phyloP scores from a whole-genome alignment of 2,113 vertebrate species.

The Pterophyllum scalare region DNA sequence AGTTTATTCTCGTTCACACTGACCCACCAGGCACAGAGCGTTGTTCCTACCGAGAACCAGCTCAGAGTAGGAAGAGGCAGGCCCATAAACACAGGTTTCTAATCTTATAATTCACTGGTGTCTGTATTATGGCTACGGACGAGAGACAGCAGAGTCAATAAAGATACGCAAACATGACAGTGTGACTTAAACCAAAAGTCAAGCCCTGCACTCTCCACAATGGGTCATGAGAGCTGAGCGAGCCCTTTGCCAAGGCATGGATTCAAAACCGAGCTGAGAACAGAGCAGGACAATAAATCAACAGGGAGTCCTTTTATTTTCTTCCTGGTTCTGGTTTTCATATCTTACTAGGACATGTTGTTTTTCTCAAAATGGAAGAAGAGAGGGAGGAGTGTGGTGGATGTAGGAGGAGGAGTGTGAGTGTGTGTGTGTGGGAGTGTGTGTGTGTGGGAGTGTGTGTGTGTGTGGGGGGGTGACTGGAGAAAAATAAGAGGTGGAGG shows the following conservation, averaged over 20 bases:
- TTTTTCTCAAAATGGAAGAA: slow-evolving; percentile 66
- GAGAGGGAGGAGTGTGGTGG: slow-evolving; percentile 28
- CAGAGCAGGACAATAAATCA: slow-evolving; percentile 49
- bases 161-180: slow-evolving; percentile 53
- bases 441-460: background rate
- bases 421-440: background rate
- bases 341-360: slow-evolving; percentile 36
- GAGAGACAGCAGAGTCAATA: slow-evolving; percentile 26
- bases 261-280: slow-evolving; percentile 32
- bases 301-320: slow-evolving; percentile 34
- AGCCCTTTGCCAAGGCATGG: slow-evolving; percentile 27
- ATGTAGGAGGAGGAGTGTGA: background rate
- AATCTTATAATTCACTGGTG: slow-evolving; percentile 39
- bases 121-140: slow-evolving; percentile 48
- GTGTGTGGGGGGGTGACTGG: slow-evolving; percentile 13
- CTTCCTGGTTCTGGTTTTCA: slow-evolving; percentile 36
- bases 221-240: slow-evolving; percentile 42
- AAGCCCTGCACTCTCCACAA: slow-evolving; percentile 24
- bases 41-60: background rate
- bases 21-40: background rate
- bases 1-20: background rate
- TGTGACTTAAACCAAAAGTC: slow-evolving; percentile 45
- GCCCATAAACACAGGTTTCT: slow-evolving; percentile 46
- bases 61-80: slow-evolving; percentile 9
- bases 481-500: slow-evolving; percentile 45